A percentile compares a stretch with the other conserved stretches of the same genome.
Conservation (phyloP, 2,113 vertebrate species). For the Sphyrna mokarran region DNA sequence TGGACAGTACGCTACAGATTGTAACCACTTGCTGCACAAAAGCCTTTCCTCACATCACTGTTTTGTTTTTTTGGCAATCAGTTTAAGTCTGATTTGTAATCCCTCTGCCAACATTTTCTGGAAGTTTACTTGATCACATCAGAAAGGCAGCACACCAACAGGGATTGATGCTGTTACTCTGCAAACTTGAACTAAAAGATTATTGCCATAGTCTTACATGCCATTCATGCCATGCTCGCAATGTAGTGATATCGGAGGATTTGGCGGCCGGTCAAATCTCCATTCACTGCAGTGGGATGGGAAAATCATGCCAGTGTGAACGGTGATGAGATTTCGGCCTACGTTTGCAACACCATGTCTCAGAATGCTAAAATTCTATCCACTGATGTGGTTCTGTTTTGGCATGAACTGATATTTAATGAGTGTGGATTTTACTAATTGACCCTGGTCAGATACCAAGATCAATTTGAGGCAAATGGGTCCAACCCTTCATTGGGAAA, state of each 20-base stretch:
- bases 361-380: not conserved
- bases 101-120: not conserved
- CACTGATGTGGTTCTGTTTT: not conserved
- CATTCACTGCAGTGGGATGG: no score
- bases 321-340: no score
- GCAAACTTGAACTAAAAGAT: not conserved
- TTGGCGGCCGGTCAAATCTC: no score
- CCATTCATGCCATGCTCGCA: no score
- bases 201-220: not conserved
- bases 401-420: not conserved
- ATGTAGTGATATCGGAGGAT: no score
- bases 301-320: no score
- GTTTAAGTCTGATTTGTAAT: not conserved
- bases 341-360: not conserved
- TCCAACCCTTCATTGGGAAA: not conserved
- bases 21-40: not conserved
- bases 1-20: not conserved
- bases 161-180: not conserved
- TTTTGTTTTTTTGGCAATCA: not conserved
- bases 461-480: not conserved
- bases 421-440: not conserved
- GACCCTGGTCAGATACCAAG: not conserved
- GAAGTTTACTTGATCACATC: no score
- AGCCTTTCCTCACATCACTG: not conserved
- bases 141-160: not conserved